Evolutionary conservation across 2,888 invertebrate species (phyloP), one percentile per base, ranked within the genome.

Genomic region (Ernsta delagoae): DNA sequence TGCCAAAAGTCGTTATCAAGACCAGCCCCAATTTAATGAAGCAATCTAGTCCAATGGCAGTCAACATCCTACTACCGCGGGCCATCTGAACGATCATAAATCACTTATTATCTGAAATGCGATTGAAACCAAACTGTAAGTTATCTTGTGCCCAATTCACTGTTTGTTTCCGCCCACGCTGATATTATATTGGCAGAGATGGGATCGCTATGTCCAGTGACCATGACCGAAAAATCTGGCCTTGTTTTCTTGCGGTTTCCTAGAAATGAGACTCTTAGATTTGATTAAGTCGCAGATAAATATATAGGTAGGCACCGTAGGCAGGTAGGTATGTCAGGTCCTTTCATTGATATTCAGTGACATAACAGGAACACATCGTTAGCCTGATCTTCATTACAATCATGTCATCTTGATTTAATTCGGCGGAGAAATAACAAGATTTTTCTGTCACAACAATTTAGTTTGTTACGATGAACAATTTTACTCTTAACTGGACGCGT

Each of bases 81-180:
- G 16, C 57, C 65, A 59, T 65, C 65, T 48, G 57, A 59, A 4
- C 45, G 56, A 4, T 8, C 65, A 65, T 65, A 65, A 59, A 65
- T 65, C 65, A 24, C 34, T 65, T 65, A 65, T 65, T 59, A 65
- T 65, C 65, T 65, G 45, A 9, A 65, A 65, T 48, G 57, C 48
- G 57, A 65, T 59, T 65, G 48, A 59, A 65, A 43, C 45, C 65
- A 45, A 64, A 45, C 56, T 43, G 48, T 34, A 48, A 24, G 53
- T 64, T 64, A 64, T 57, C 57, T 45, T 65, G 57, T 43, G 65
- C 65, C 45, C 65, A 48, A 24, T 65, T 65, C 57, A 6, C 36
- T 64, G 64, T 65, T 61, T 65, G 65, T 59, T 45, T 59, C 65
- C 45, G 48, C 65, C 65, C 57, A 65, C 65, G 65, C 57, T 36